Evolutionary conservation across 2,797 vertebrate species (phyloP).

Genomic region (Holocentrus rufus): DNA sequence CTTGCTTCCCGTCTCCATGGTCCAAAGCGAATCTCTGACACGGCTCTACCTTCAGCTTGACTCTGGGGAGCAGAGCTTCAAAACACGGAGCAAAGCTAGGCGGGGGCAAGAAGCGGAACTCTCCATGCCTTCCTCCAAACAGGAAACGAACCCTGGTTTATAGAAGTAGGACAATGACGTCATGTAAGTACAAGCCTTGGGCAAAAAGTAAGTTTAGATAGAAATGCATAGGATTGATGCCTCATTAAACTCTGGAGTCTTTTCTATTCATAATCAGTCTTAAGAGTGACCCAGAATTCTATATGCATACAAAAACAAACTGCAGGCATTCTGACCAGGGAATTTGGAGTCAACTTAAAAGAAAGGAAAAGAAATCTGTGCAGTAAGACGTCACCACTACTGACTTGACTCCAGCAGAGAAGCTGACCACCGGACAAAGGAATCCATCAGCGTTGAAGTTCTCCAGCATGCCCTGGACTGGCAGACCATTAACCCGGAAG

Average conservation of each 20-base stretch:
- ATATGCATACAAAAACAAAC: too few species aligned
- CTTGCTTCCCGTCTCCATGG: conserved; percentile 76
- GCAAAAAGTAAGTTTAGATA: not conserved
- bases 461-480: conserved; percentile 97
- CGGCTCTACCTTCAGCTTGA: conserved; percentile 87
- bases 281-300: too few species aligned
- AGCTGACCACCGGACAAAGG: conserved; percentile 93
- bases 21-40: conserved; percentile 88
- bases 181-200: not conserved
- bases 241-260: not conserved
- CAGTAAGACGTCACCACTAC: conserved; percentile 48
- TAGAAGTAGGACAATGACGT: conserved; percentile 19
- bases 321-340: not conserved
- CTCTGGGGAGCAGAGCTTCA: conserved; percentile 90
- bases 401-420: conserved; percentile 95
- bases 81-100: conserved; percentile 90
- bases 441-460: conserved; percentile 90
- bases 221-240: too few species aligned
- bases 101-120: conserved; percentile 94
- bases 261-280: too few species aligned
- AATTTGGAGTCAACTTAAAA: not conserved
- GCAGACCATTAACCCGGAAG: conserved; percentile 94
- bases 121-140: conserved; percentile 92
- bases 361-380: not conserved
- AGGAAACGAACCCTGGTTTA: conserved; percentile 88